Evolutionary conservation across 2,888 invertebrate genomes (phyloP).

Genomic region (Cistogaster globosa): DNA sequence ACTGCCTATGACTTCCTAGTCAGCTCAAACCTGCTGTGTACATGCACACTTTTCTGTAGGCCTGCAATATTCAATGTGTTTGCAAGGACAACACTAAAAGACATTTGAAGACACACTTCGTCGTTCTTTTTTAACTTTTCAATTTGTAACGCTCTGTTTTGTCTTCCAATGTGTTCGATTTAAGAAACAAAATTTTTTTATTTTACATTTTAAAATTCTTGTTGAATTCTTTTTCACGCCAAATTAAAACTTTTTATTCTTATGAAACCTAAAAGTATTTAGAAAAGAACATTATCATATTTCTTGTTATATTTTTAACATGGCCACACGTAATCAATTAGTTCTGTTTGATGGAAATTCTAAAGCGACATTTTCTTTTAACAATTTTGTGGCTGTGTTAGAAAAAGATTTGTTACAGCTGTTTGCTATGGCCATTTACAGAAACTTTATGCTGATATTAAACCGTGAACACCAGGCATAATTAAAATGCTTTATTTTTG

Average conservation of each 20-base stretch:
- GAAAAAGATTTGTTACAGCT: conserved; percentile 70
- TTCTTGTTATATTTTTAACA: conserved; percentile 21
- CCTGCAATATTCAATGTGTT: neutral
- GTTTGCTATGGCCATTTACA: conserved; percentile 65
- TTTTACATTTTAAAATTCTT: neutral
- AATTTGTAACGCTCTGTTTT: conserved; percentile 59
- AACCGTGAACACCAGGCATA: conserved; percentile 69
- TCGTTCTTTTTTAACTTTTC: neutral
- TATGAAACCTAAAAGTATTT: neutral
- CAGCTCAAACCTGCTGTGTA: conserved; percentile 35
- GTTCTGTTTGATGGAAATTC: conserved; percentile 76
- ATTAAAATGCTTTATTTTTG: conserved; percentile 11
- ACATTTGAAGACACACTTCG: conserved; percentile 24
- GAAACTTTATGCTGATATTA: conserved; percentile 55
- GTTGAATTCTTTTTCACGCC: conserved; percentile 21
- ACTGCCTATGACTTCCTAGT: conserved; percentile 5
- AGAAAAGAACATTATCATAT: neutral
- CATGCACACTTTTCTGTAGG: conserved; percentile 17
- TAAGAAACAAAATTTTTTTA: neutral
- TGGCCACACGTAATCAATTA: conserved; percentile 77
- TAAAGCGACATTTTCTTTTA: conserved; percentile 60
- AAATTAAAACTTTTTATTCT: conserved; percentile 62
- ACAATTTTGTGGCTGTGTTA: neutral
- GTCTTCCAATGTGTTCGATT: conserved; percentile 17
- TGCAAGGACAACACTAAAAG: conserved; percentile 8